phyloP scores from a whole-genome alignment of 2,888 invertebrate genomes.

The Sarcophaga caerulescens region DNA sequence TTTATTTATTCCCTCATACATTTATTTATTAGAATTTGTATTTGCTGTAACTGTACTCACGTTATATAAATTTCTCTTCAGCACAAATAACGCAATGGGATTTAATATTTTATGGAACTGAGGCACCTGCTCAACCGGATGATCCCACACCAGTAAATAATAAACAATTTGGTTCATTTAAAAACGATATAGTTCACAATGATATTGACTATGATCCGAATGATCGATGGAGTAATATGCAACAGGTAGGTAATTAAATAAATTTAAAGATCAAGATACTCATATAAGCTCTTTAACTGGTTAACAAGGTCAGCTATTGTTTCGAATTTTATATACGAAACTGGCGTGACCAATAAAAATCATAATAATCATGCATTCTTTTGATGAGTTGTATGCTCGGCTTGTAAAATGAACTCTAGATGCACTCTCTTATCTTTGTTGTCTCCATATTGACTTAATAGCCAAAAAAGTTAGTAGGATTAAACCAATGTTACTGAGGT shows the following conservation, averaged over 20 bases:
- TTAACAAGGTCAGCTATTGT: neutral
- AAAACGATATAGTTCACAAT: conserved; percentile 83
- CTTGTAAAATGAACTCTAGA: too few relatives aligned
- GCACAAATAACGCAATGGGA: conserved; percentile 89
- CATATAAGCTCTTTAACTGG: neutral
- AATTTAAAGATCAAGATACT: neutral
- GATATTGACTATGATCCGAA: conserved; percentile 83
- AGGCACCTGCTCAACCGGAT: conserved; percentile 83
- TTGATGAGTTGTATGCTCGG: too few relatives aligned
- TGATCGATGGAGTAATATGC: conserved; percentile 85
- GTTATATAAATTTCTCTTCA: conserved; percentile 67
- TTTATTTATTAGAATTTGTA: neutral
- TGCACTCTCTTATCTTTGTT: too few relatives aligned
- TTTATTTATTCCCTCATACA: neutral
- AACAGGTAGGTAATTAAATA: conserved; percentile 84
- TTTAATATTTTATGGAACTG: conserved; percentile 91
- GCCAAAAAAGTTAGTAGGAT: too few relatives aligned
- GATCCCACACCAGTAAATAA: conserved; percentile 77
- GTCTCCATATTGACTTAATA: too few relatives aligned
- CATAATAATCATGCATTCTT: too few relatives aligned
- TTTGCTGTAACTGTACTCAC: neutral
- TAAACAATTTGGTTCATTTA: conserved; percentile 75
- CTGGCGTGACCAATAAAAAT: too few relatives aligned
- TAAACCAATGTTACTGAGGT: too few relatives aligned
- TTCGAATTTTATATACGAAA: too few relatives aligned